Percentiles rank a stretch among this genome's conserved stretches.
phyloP scores from a whole-genome alignment of 1,140 invertebrate genomes.

The Meloidogyne exigua region DNA sequence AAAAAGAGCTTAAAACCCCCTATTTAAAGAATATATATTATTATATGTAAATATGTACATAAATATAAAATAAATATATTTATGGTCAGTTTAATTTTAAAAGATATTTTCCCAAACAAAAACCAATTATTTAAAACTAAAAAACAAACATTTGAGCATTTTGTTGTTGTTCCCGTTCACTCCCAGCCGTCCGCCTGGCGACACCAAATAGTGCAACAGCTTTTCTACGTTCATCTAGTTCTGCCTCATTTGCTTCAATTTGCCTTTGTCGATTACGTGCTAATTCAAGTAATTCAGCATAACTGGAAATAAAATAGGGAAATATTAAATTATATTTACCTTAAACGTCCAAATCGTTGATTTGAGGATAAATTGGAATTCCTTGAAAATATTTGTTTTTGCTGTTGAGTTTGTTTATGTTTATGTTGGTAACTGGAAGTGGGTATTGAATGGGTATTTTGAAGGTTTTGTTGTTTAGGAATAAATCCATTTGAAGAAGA shows the following conservation, averaged over 20 bases:
- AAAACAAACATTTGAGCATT: constrained; percentile 19
- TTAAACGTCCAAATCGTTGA: constrained; percentile 4
- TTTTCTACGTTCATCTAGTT: constrained; percentile 32
- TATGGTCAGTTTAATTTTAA: not conserved
- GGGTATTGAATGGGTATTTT: not conserved
- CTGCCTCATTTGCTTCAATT: constrained; percentile 33
- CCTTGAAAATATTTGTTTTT: not conserved
- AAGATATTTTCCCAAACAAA: not conserved
- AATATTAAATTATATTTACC: constrained; percentile 16
- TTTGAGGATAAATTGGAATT: not conserved
- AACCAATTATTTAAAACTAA: not conserved
- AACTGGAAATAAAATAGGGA: constrained; percentile 14
- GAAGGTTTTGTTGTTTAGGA: not conserved
- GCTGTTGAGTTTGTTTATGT: not conserved
- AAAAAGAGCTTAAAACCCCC: too few relatives aligned
- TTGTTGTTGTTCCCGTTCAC: constrained; percentile 23
- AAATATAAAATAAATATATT: too few relatives aligned
- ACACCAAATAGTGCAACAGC: constrained; percentile 29
- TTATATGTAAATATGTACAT: too few relatives aligned
- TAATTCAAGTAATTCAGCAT: constrained; percentile 30
- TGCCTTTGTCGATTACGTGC: constrained; percentile 32
- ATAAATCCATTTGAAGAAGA: not conserved
- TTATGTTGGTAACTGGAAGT: not conserved
- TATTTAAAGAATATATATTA: too few relatives aligned
- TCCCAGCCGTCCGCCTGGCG: constrained; percentile 9